Evolutionary conservation across 2,113 vertebrate species (phyloP).

Genomic region (Hippocampus zosterae): DNA sequence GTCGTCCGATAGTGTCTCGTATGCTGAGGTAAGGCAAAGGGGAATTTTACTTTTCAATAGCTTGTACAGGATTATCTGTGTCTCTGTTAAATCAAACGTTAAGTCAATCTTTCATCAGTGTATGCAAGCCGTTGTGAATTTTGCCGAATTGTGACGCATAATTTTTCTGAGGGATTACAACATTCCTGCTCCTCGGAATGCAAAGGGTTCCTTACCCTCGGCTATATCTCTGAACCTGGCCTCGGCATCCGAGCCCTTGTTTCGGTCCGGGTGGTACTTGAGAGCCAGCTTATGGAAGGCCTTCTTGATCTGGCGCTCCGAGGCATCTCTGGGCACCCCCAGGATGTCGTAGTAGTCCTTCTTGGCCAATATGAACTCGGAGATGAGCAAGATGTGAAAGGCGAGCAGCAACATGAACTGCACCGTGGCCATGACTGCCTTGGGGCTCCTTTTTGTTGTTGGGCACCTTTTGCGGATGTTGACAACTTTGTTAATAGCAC

Average conservation of each 20-base stretch:
- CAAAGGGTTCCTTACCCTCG: constrained; percentile 75
- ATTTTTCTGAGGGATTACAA: too few relatives aligned
- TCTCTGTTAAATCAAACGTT: background rate
- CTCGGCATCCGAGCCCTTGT: constrained; percentile 91
- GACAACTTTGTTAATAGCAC: constrained; percentile 8
- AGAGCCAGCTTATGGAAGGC: constrained; percentile 94
- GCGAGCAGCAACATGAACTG: constrained; percentile 83
- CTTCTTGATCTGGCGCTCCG: constrained; percentile 94
- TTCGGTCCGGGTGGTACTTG: constrained; percentile 95
- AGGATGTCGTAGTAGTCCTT: constrained; percentile 92
- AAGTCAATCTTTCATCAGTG: background rate
- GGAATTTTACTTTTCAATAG: background rate
- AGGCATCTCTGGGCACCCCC: constrained; percentile 87
- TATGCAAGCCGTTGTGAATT: background rate
- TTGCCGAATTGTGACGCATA: background rate
- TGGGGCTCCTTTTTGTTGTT: constrained; percentile 21
- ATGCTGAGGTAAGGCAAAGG: constrained; percentile 72
- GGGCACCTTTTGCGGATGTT: constrained; percentile 25
- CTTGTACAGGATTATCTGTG: background rate
- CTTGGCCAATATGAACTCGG: constrained; percentile 88
- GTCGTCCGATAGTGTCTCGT: constrained; percentile 89
- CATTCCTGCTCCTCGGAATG: background rate
- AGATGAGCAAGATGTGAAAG: constrained; percentile 89
- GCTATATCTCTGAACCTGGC: constrained; percentile 92
- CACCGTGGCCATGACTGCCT: constrained; percentile 78